Evolutionary conservation across 2,797 vertebrate genomes (phyloP).

Genomic region (Semotilus atromaculatus): DNA sequence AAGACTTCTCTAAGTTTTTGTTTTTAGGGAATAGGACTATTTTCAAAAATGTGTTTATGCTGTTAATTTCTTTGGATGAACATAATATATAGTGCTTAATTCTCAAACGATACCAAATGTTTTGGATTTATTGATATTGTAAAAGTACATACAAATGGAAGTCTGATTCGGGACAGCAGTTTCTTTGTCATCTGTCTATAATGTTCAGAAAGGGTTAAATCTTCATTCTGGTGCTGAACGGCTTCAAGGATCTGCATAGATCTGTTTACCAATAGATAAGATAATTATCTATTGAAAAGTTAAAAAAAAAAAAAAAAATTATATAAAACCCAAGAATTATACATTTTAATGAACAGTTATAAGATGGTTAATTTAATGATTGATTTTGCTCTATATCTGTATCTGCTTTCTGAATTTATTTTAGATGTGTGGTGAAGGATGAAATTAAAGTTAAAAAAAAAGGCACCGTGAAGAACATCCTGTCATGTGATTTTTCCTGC

Average conservation of each 20-base stretch:
- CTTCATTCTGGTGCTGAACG: conserved; percentile 64
- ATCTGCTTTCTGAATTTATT: conserved; percentile 5
- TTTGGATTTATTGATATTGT: conserved; percentile 1
- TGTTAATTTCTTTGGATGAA: neutral
- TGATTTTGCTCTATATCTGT: conserved; percentile 31
- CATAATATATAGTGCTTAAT: neutral
- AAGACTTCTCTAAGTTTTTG: neutral
- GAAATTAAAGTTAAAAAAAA: neutral
- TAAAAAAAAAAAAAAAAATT: conserved; percentile 28
- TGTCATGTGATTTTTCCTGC: conserved; percentile 27
- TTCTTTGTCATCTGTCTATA: neutral
- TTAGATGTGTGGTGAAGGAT: neutral
- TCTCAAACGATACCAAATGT: neutral
- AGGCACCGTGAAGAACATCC: neutral
- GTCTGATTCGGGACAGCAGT: neutral
- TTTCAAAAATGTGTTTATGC: no score
- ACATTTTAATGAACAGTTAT: neutral
- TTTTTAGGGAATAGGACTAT: neutral
- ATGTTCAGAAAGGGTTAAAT: conserved; percentile 22
- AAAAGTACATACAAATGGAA: neutral
- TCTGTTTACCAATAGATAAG: conserved; percentile 59
- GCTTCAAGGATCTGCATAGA: conserved; percentile 63
- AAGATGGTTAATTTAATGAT: neutral
- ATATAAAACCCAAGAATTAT: conserved; percentile 14
- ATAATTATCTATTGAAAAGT: neutral